phyloP scores from a whole-genome alignment of 2,797 vertebrate genomes.

The Acanthornis magna region DNA sequence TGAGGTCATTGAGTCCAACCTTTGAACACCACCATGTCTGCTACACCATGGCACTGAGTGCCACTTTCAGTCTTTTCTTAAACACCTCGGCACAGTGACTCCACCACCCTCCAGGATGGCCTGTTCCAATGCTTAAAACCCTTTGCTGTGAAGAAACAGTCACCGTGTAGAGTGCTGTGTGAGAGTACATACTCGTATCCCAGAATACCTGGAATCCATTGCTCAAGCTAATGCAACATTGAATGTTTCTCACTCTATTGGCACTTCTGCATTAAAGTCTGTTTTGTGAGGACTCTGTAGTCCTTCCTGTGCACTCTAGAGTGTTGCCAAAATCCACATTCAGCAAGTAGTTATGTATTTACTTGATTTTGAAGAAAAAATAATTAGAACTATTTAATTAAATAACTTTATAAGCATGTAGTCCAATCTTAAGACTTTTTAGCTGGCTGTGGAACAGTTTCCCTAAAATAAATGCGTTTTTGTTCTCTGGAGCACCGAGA shows the following conservation, averaged over 20 bases:
- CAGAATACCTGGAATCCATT: background rate
- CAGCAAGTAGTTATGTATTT: background rate
- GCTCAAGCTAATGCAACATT: background rate
- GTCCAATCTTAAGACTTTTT: background rate
- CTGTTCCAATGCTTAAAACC: background rate
- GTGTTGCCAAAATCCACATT: background rate
- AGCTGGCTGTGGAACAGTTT: background rate
- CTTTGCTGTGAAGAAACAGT: accelerated
- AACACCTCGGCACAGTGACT: background rate
- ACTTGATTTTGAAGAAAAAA: background rate
- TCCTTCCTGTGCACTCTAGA: background rate
- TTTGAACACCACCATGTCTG: background rate
- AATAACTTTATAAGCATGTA: background rate
- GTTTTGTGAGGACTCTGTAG: background rate
- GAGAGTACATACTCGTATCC: too few species aligned
- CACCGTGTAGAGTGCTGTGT: accelerated
- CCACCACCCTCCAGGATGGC: accelerated
- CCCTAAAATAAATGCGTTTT: background rate
- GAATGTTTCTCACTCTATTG: background rate
- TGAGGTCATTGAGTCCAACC: background rate
- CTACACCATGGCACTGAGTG: background rate
- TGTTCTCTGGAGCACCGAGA: background rate
- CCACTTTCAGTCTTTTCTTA: background rate
- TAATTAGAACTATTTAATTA: background rate
- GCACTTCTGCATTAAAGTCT: background rate